Evolutionary conservation across 1,140 invertebrate species (phyloP).

Genomic region (Lysiphlebus fabarum): DNA sequence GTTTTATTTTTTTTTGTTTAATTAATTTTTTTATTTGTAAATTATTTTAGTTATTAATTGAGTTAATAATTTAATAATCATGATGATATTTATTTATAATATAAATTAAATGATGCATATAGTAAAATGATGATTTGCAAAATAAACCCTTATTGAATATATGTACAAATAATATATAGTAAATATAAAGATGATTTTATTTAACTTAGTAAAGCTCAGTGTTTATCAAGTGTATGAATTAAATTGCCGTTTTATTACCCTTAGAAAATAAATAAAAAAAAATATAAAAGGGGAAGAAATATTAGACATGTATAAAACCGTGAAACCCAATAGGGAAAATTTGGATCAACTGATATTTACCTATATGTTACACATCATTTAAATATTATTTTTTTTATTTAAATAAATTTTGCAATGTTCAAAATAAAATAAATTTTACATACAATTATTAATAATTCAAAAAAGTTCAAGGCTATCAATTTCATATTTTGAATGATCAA

Average conservation of each 20-base stretch:
- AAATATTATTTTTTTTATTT: no score
- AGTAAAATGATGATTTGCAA: conserved; percentile 49
- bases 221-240: conserved; percentile 56
- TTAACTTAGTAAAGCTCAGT: conserved; percentile 28
- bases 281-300: conserved; percentile 10
- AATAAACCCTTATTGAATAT: conserved; percentile 42
- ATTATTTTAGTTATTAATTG: no score
- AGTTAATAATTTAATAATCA: no score
- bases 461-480: conserved; percentile 13
- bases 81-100: no score
- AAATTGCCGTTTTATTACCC: conserved; percentile 57
- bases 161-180: neutral
- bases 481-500: neutral
- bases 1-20: no score
- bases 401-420: no score
- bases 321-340: conserved; percentile 6
- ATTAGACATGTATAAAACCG: neutral
- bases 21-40: no score
- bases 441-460: neutral
- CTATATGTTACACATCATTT: no score
- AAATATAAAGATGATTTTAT: neutral
- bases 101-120: no score
- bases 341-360: conserved; percentile 13
- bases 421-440: neutral
- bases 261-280: conserved; percentile 30